These are phyloP conservation scores for Trachelus iudaicus DNA, from an alignment of 2,888 invertebrate genomes.

Conservation along the genomic window DNA sequence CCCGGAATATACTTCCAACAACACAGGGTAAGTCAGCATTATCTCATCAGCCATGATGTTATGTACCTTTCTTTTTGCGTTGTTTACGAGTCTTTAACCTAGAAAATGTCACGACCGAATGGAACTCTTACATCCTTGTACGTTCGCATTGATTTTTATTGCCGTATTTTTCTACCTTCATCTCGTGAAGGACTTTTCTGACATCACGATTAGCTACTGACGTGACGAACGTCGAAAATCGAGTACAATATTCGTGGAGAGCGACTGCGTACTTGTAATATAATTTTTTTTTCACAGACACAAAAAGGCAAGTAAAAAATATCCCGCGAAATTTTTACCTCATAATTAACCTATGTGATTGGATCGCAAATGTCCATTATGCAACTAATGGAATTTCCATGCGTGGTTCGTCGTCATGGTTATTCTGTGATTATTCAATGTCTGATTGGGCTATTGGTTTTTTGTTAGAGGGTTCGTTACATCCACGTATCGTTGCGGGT, in stretches of 20 bases:
- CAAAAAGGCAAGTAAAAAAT: not conserved
- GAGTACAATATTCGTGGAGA: not conserved
- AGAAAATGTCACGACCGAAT: constrained; percentile 13
- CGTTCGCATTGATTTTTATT: not conserved
- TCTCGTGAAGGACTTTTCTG: not conserved
- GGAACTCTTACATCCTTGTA: not conserved
- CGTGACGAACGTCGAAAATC: not conserved
- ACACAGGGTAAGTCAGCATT: constrained; percentile 11
- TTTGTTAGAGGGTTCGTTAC: not conserved
- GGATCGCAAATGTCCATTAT: not conserved
- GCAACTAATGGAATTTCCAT: not conserved
- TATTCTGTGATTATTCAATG: not conserved
- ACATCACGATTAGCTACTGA: not conserved
- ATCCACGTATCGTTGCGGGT: not conserved
- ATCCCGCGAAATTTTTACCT: not conserved
- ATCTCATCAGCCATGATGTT: not conserved
- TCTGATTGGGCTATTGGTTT: not conserved
- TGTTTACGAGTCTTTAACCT: constrained; percentile 34
- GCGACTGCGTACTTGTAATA: not conserved
- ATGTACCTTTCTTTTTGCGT: constrained; percentile 5
- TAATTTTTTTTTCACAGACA: not conserved
- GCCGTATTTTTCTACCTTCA: not conserved
- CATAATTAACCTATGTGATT: not conserved
- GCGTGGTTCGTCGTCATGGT: not conserved
- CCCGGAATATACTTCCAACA: constrained; percentile 10